phyloP scores from a whole-genome alignment of 2,888 invertebrate genomes.

The Campoplex capitator region DNA sequence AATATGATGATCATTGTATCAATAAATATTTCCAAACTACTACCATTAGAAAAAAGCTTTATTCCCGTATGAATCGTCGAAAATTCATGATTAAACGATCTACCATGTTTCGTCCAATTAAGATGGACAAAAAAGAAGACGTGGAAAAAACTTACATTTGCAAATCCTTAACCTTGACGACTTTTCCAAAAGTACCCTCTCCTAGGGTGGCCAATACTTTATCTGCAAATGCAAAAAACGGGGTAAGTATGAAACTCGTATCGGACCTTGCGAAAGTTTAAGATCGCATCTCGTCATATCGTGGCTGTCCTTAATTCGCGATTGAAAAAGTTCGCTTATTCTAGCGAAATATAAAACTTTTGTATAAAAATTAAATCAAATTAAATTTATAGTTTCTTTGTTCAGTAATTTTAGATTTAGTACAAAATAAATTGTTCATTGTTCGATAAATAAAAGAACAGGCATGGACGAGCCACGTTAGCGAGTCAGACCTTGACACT shows the following conservation, averaged over 20 bases:
- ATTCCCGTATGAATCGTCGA: background rate
- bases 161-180: constrained; percentile 98
- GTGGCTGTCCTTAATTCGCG: constrained; percentile 31
- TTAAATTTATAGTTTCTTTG: background rate
- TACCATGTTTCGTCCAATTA: constrained; percentile 17
- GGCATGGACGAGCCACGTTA: constrained; percentile 49
- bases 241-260: constrained; percentile 76
- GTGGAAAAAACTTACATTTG: constrained; percentile 91
- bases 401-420: background rate
- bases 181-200: constrained; percentile 99
- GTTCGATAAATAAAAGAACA: constrained; percentile 6
- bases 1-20: background rate
- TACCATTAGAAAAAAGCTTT: background rate
- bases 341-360: background rate
- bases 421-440: background rate
- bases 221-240: constrained; percentile 93
- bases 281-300: constrained; percentile 54
- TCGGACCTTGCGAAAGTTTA: constrained; percentile 76
- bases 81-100: background rate
- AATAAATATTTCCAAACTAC: background rate
- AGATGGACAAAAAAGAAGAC: constrained; percentile 36
- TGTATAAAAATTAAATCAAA: background rate
- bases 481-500: constrained; percentile 56
- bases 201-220: constrained; percentile 99
- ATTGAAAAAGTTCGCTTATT: constrained; percentile 1